Base-by-base conservation (phyloP, 2,113 vertebrate genomes). In the Triplophysa dalaica region DNA sequence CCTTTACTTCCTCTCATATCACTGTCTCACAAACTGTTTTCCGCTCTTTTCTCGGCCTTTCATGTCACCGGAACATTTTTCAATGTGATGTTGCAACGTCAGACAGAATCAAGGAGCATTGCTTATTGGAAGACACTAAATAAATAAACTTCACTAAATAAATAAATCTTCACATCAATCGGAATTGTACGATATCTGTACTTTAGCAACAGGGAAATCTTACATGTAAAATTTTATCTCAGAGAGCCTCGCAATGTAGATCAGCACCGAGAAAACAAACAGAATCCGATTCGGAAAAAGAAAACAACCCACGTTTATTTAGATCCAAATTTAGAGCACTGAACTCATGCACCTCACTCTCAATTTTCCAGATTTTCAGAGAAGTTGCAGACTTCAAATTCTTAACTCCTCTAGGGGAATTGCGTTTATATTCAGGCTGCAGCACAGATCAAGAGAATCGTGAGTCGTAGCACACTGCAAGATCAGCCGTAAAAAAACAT, bases 91-190 rank as follows among this genome's bases (percentile, higher is more conserved):
- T 45, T 58, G 38, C 54, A 74, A 43, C 38, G 54, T 38, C 70
- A 56, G 69, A 38, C 29, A 6, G n/a, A 74, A 61, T 62, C 72
- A 75, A 45, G 58, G 56, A 75, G 72, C 56, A 75, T 62, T 62
- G 38, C 72, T 45, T 61, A 75, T 62, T 26, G 38, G 72, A 26
- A 11, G 58, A 17, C 5, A 3, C 41, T 62, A 43, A 75, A 75
- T 62, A 62, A 62, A 75, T 45, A 75, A 43, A 62, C 61, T 26
- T 62, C 21, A 19, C 22, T 26, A 61, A 74, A 60, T 74, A 61
- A 74, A 74, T 61, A 61, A 43, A 58, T n/a, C 12, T 50, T 41
- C 70, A 41, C 70, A 54, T 70, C 69, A 72, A 13, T 56, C 50
- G 54, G 69, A 72, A 72, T 75, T 48, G 48, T 7, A 8, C 72